Evolutionary conservation across 2,888 invertebrate genomes (phyloP).

Genomic region (Campoplex capitator): DNA sequence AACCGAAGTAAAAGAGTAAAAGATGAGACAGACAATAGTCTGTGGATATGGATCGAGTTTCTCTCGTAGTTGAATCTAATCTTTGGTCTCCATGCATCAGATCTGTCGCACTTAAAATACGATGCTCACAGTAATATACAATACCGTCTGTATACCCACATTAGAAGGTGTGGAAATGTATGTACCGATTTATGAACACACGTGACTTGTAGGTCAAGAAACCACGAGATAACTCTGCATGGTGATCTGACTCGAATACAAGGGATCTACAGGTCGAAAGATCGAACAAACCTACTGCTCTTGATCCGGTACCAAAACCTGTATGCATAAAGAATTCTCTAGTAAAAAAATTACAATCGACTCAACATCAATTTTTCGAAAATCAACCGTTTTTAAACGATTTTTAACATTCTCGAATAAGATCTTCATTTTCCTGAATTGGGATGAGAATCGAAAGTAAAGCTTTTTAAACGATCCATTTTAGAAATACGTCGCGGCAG

Average conservation of each 20-base stretch:
- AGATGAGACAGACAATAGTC: slow-evolving; percentile 10
- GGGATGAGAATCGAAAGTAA: not conserved
- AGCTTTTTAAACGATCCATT: not conserved
- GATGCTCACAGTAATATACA: not conserved
- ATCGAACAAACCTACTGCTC: slow-evolving; percentile 33
- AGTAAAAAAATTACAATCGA: no score
- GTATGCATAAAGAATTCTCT: not conserved
- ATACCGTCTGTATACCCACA: not conserved
- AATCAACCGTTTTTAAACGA: not conserved
- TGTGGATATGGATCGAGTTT: slow-evolving; percentile 45
- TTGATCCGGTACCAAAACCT: slow-evolving; percentile 19
- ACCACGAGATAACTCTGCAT: slow-evolving; percentile 13
- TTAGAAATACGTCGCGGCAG: not conserved
- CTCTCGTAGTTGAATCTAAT: slow-evolving; percentile 27
- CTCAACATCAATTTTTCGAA: not conserved
- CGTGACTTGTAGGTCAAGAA: slow-evolving; percentile 51
- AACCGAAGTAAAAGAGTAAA: not conserved
- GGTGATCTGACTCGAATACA: slow-evolving; percentile 6
- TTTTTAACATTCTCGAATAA: no score
- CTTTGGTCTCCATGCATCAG: slow-evolving; percentile 14
- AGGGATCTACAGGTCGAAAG: slow-evolving; percentile 38
- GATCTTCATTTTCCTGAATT: not conserved
- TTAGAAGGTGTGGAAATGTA: not conserved
- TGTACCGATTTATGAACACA: slow-evolving; percentile 32
- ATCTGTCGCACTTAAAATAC: slow-evolving; percentile 23